These are phyloP conservation scores for Loriculus beryllinus DNA, from an alignment of 2,797 vertebrate species.

Conservation along the genomic window DNA sequence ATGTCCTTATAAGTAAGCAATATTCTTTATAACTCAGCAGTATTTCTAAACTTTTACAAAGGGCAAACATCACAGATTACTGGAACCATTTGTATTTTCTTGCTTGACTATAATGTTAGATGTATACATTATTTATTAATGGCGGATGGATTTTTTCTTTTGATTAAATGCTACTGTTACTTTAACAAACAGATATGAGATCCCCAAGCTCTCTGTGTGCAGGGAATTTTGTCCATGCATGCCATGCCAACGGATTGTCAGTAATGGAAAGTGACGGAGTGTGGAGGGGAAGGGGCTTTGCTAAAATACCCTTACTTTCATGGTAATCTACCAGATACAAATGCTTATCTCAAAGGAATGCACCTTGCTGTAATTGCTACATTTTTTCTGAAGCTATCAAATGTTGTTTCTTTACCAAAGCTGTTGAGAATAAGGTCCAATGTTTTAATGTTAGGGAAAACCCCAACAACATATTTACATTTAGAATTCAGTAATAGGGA, in stretches of 20 bases:
- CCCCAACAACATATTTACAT: neutral
- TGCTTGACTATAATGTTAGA: slow-evolving; percentile 60
- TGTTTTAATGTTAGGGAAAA: neutral
- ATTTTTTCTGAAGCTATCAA: slow-evolving; percentile 25
- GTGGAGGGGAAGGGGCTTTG: slow-evolving; percentile 9
- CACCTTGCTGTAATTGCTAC: slow-evolving; percentile 31
- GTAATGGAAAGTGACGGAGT: slow-evolving; percentile 64
- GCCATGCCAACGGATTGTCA: slow-evolving; percentile 56
- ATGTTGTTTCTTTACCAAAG: neutral
- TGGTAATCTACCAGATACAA: slow-evolving; percentile 26
- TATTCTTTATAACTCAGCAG: no score
- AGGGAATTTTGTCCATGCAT: slow-evolving; percentile 50
- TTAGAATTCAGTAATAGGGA: slow-evolving; percentile 15
- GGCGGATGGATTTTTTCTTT: slow-evolving; percentile 63
- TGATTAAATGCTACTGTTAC: slow-evolving; percentile 73
- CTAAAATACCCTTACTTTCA: slow-evolving; percentile 39
- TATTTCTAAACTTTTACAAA: slow-evolving; percentile 39
- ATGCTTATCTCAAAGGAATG: slow-evolving; percentile 36
- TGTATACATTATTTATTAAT: slow-evolving; percentile 72
- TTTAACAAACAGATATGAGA: slow-evolving; percentile 70
- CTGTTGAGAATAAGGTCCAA: neutral
- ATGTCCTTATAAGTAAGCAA: slow-evolving; percentile 40
- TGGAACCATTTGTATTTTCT: slow-evolving; percentile 54
- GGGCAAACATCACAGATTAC: slow-evolving; percentile 41
- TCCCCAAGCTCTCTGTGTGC: slow-evolving; percentile 58